Evolutionary conservation across 1,140 invertebrate species (phyloP).

Genomic region (Pomacea maculata): DNA sequence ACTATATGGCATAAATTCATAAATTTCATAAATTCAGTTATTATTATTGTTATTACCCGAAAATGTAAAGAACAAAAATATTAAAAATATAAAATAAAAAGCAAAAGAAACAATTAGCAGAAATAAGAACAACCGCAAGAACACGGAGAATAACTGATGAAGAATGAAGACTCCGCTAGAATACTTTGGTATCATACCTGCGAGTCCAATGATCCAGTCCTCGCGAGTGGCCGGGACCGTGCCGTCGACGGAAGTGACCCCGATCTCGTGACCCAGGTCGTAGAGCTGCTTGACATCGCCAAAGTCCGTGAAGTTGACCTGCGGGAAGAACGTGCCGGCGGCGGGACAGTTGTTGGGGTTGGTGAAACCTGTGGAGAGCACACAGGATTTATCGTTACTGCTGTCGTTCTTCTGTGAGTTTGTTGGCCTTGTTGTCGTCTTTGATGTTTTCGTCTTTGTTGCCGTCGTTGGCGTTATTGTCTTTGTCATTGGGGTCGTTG

Average conservation of each 20-base stretch:
- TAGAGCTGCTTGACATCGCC: constrained; percentile 82
- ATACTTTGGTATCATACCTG: constrained; percentile 28
- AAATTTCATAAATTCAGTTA: neutral
- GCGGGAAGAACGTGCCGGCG: constrained; percentile 81
- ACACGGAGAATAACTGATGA: no score
- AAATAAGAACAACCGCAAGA: neutral
- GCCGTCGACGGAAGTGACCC: constrained; percentile 78
- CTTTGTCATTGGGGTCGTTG: no score
- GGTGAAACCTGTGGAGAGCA: constrained; percentile 45
- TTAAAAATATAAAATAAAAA: neutral
- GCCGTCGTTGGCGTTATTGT: no score
- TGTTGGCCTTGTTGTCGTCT: no score
- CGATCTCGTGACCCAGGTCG: constrained; percentile 87
- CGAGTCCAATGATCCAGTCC: constrained; percentile 35
- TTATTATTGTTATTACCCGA: neutral
- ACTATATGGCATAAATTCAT: neutral
- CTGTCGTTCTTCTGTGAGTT: no score
- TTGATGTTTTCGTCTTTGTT: no score
- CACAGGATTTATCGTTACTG: no score
- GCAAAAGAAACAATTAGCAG: neutral
- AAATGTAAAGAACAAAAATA: neutral
- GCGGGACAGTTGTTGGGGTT: constrained; percentile 87
- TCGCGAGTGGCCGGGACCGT: constrained; percentile 28
- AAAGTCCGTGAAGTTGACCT: constrained; percentile 83
- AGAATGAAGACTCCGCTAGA: neutral